phyloP scores from a whole-genome alignment of 2,888 invertebrate genomes.

The Drosophila lutescens region DNA sequence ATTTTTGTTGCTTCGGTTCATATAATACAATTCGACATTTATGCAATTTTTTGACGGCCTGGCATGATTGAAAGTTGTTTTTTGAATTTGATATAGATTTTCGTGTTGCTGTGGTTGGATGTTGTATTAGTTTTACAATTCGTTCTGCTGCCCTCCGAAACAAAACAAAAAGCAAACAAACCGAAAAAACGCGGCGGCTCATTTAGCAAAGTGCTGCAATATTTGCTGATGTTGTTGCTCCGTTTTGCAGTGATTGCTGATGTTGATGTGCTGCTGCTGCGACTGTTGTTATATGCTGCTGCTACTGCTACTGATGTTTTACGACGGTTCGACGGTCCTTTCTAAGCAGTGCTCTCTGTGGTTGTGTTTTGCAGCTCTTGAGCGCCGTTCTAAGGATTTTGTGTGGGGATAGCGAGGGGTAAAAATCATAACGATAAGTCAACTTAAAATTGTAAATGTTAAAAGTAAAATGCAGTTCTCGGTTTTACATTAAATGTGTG shows the following conservation, averaged over 20 bases:
- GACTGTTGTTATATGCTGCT: conserved; percentile 14
- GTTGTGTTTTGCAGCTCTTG: conserved; percentile 84
- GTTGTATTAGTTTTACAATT: conserved; percentile 6
- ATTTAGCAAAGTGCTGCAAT: conserved; percentile 23
- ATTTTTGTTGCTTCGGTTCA: conserved; percentile 31
- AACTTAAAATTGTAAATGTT: conserved; percentile 25
- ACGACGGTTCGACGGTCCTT: conserved; percentile 29
- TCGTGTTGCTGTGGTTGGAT: conserved; percentile 20
- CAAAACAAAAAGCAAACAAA: conserved; percentile 52
- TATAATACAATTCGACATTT: conserved; percentile 57
- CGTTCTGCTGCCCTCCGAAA: conserved; percentile 36
- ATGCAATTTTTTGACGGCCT: conserved; percentile 38
- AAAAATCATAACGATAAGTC: conserved; percentile 33
- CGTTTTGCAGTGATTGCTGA: conserved; percentile 31
- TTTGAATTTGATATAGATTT: conserved; percentile 40
- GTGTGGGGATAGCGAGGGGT: conserved; percentile 29
- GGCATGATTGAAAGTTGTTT: conserved; percentile 19
- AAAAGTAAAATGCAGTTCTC: conserved; percentile 15
- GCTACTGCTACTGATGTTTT: conserved; percentile 24
- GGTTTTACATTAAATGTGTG: conserved; percentile 36
- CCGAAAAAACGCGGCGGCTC: conserved; percentile 51
- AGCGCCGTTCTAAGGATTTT: conserved; percentile 78
- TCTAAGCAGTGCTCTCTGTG: conserved; percentile 84
- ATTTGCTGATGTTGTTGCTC: conserved; percentile 24
- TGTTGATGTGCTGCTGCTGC: conserved; percentile 27